These are phyloP conservation scores for Embiotoca jacksoni DNA, from an alignment of 2,113 vertebrate genomes.

Conservation along the genomic window DNA sequence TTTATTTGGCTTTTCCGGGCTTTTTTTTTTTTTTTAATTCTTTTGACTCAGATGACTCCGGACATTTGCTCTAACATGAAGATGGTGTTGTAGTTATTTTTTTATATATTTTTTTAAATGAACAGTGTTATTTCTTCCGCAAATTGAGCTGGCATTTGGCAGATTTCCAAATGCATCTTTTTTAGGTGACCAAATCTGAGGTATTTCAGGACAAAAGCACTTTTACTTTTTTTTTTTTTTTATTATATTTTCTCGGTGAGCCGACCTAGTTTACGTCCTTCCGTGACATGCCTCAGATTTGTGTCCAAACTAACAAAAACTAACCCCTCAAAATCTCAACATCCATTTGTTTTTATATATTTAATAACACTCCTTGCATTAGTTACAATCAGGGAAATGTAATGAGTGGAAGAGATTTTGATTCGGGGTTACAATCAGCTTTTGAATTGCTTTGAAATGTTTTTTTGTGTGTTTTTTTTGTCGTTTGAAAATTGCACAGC, in stretches of 20 bases:
- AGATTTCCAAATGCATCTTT: slow-evolving; percentile 72
- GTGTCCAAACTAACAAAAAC: slow-evolving; percentile 53
- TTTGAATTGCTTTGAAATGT: slow-evolving; percentile 59
- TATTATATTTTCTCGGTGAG: slow-evolving; percentile 2
- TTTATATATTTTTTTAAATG: slow-evolving; percentile 46
- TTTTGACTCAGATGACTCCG: slow-evolving; percentile 78
- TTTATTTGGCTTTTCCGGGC: slow-evolving; percentile 33
- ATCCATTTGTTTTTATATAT: slow-evolving; percentile 70
- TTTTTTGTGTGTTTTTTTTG: slow-evolving; percentile 11
- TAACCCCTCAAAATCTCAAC: slow-evolving; percentile 61
- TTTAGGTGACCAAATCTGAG: slow-evolving; percentile 73
- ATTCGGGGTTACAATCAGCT: slow-evolving; percentile 71
- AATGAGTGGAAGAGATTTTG: slow-evolving; percentile 74
- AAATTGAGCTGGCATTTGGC: slow-evolving; percentile 79
- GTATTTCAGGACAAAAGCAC: slow-evolving; percentile 82
- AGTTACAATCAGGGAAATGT: slow-evolving; percentile 81
- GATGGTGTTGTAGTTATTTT: slow-evolving; percentile 55
- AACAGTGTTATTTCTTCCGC: slow-evolving; percentile 73
- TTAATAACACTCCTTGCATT: slow-evolving; percentile 81
- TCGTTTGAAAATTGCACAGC: slow-evolving; percentile 81
- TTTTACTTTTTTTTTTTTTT: slow-evolving; percentile 71
- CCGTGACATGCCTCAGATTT: slow-evolving; percentile 72
- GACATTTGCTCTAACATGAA: slow-evolving; percentile 81
- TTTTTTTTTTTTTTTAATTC: slow-evolving; percentile 33
- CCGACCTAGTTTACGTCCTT: slow-evolving; percentile 54